Conservation (phyloP, 2,888 invertebrate species). For the Caenorhabditis afra region DNA sequence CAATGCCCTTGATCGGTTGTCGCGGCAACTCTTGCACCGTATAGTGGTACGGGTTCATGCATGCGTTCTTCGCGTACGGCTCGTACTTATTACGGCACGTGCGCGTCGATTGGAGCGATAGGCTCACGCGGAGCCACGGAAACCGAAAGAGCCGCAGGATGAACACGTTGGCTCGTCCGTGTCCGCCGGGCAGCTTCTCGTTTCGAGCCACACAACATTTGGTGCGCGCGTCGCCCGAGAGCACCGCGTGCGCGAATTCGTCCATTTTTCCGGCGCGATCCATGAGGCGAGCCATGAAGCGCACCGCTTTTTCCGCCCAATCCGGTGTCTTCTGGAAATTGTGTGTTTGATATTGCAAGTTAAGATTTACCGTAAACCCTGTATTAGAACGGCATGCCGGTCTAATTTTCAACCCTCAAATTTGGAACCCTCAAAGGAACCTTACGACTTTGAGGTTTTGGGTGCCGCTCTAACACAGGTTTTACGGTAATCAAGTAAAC, state of each 20-base stretch:
- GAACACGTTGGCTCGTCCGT: constrained; percentile 20
- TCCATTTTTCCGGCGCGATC: background rate
- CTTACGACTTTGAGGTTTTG: too few species aligned
- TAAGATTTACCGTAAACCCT: too few species aligned
- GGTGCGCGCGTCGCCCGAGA: background rate
- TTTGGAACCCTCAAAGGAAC: too few species aligned
- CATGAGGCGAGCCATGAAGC: background rate
- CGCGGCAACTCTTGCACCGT: background rate
- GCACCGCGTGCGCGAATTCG: constrained; percentile 6
- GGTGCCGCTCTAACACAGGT: too few species aligned
- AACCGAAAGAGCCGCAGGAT: constrained; percentile 22
- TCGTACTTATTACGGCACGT: constrained; percentile 16
- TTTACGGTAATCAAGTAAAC: too few species aligned
- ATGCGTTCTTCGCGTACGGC: background rate
- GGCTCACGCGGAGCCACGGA: constrained; percentile 13
- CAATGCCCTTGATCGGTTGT: background rate
- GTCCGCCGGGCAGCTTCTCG: constrained; percentile 15
- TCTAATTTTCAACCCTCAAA: too few species aligned
- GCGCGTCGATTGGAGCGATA: constrained; percentile 1
- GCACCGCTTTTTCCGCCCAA: constrained; percentile 4
- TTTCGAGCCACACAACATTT: constrained; percentile 24
- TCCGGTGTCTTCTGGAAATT: background rate
- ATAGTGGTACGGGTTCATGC: constrained; percentile 49
- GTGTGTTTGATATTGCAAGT: too few species aligned
- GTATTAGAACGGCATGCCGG: too few species aligned